Evolutionary conservation across 2,797 vertebrate genomes (phyloP), one percentile per base, ranked within the genome.

Genomic region (Champsocephalus esox): DNA sequence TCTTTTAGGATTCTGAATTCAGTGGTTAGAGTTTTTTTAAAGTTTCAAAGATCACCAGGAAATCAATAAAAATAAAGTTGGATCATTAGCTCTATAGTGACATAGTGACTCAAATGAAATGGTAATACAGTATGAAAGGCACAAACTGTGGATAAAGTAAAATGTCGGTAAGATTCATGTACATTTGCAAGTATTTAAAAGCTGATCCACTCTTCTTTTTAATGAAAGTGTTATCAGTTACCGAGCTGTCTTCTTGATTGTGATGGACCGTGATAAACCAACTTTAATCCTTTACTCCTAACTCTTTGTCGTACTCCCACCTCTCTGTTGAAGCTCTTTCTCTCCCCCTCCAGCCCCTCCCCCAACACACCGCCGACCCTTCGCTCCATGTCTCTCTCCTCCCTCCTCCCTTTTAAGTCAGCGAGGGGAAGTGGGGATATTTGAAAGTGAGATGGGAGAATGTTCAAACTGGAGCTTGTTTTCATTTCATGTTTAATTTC

Each of bases 401-500:
- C 87, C 89, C 88, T 84, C 83, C 89, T 91, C 80, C 80, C 89
- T 93, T 92, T 93, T 90, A 93, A 93, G 92, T 94, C 86, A 48
- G 74, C 57, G 63, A 88, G 91, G 93, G 92, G 93, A 94, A 94
- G 93, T 90, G 95, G 96, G 96, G 96, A 96, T 96, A 94, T 94
- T 95, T 94, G 94, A 96, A 96, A 94, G 94, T 94, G 94, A 96
- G 96, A 97, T 96, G 96, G 96, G 96, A 96, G 96, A 95, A 93
- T 94, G 94, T 94, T 96, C 94, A 96, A 96, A 94, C 95, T 94
- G 94, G 79, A 92, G 94, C 94, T 96, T 98, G 97, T 98, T 99
- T 98, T 97, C 96, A 98, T 98, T 98, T 97, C 96, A 96, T 97
- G 96, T 98, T 98, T 99, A 97, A 99, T 98, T 98, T 99, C 97